Percentiles rank a stretch among this genome's conserved stretches.
These are phyloP conservation scores for Agonopterix heracliana DNA, from an alignment of 2,888 invertebrate species.

Conservation along the genomic window DNA sequence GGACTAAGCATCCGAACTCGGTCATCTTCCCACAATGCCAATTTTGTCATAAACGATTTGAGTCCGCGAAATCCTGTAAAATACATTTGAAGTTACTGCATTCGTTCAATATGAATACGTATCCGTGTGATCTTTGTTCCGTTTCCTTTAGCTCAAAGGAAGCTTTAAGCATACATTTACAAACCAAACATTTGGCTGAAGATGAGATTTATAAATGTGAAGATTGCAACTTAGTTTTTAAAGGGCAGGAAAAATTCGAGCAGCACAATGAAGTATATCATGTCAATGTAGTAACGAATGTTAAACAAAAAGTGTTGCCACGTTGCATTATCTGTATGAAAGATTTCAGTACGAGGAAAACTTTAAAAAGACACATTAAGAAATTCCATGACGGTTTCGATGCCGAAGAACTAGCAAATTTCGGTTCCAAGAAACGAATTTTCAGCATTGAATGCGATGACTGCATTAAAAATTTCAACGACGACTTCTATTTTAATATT, in stretches of 20 bases:
- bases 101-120: slow-evolving; percentile 55
- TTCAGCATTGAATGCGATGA: slow-evolving; percentile 46
- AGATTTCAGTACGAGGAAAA: slow-evolving; percentile 59
- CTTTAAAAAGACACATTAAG: slow-evolving; percentile 54
- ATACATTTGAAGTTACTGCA: slow-evolving; percentile 56
- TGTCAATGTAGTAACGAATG: slow-evolving; percentile 22
- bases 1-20: slow-evolving; percentile 54
- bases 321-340: slow-evolving; percentile 55
- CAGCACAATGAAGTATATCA: slow-evolving; percentile 40
- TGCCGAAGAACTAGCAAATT: slow-evolving; percentile 44
- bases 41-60: slow-evolving; percentile 54
- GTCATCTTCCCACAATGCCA: slow-evolving; percentile 54
- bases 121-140: slow-evolving; percentile 53
- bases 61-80: slow-evolving; percentile 61
- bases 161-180: slow-evolving; percentile 42
- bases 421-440: slow-evolving; percentile 28
- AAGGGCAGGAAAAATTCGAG: slow-evolving; percentile 50
- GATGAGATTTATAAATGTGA: slow-evolving; percentile 60
- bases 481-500: slow-evolving; percentile 29
- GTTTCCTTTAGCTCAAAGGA: slow-evolving; percentile 49
- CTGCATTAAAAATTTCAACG: slow-evolving; percentile 46
- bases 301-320: slow-evolving; percentile 37
- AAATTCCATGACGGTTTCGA: slow-evolving; percentile 55
- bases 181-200: slow-evolving; percentile 49
- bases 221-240: slow-evolving; percentile 51